Evolutionary conservation across 2,113 vertebrate genomes (phyloP).

Genomic region (Rhodinocichla rosea): DNA sequence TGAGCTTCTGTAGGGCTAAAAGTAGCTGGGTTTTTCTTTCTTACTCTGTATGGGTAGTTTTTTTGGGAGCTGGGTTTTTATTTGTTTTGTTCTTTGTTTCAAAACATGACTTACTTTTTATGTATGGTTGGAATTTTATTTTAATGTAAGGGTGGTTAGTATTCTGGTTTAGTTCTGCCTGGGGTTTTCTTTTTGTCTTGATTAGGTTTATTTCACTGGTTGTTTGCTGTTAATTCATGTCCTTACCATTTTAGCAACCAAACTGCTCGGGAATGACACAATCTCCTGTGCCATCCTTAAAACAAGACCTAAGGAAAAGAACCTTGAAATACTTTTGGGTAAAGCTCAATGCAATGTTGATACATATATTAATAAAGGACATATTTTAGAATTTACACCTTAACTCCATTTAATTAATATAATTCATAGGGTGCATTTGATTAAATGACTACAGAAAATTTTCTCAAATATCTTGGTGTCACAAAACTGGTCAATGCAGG

Average conservation of each 20-base stretch:
- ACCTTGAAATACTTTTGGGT: neutral
- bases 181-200: neutral
- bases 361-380: neutral
- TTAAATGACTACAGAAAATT: neutral
- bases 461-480: neutral
- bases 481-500: neutral
- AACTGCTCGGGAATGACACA: neutral
- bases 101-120: neutral
- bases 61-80: neutral
- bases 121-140: fast-evolving
- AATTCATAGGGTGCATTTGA: neutral
- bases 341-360: neutral
- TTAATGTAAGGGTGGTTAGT: neutral
- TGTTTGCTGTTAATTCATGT: neutral
- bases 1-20: neutral
- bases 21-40: neutral
- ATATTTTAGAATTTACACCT: neutral
- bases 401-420: neutral
- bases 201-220: neutral
- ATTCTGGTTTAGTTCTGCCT: neutral
- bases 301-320: neutral
- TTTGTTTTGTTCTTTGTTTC: neutral
- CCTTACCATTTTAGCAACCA: neutral
- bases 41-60: neutral
- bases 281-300: neutral